Percentiles rank a stretch among this genome's conserved stretches.
These are phyloP conservation scores for Hoplodrina blanda DNA, from an alignment of 2,888 invertebrate species.

Conservation along the genomic window DNA sequence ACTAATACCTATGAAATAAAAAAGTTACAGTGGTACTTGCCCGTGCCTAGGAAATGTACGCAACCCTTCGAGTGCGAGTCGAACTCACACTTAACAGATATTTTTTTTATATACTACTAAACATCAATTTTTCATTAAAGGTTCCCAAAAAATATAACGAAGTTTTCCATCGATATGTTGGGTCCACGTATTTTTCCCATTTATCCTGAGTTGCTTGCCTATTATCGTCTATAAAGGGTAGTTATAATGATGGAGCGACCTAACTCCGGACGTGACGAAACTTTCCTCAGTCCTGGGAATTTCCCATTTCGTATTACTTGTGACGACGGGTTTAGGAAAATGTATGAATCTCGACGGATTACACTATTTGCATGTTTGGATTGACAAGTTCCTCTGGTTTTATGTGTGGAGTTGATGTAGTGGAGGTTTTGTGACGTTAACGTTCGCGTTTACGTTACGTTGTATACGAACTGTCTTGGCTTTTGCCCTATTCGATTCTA, in stretches of 20 bases:
- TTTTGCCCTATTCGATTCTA: no score
- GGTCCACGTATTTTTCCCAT: slow-evolving; percentile 58
- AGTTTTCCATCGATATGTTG: background rate
- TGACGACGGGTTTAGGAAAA: slow-evolving; percentile 39
- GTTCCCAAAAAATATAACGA: slow-evolving; percentile 9
- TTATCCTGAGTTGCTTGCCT: slow-evolving; percentile 43
- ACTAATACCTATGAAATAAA: no score
- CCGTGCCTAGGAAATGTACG: no score
- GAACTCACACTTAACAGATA: no score
- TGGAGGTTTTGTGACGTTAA: background rate
- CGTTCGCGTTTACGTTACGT: background rate
- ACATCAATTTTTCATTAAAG: background rate
- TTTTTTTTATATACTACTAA: no score
- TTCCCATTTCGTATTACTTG: slow-evolving; percentile 44
- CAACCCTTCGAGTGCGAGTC: no score
- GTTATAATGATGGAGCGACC: slow-evolving; percentile 60
- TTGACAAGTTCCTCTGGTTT: slow-evolving; percentile 19
- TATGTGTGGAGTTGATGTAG: slow-evolving; percentile 12
- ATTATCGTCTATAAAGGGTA: slow-evolving; percentile 57
- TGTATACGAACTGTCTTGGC: background rate
- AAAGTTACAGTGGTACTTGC: no score
- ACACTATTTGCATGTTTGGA: slow-evolving; percentile 49
- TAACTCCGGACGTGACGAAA: slow-evolving; percentile 61
- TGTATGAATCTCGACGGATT: slow-evolving; percentile 41
- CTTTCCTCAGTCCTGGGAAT: slow-evolving; percentile 48